Percentiles rank a stretch among this genome's conserved stretches.
phyloP scores from a whole-genome alignment of 2,888 invertebrate genomes.

The Parnassius mnemosyne region DNA sequence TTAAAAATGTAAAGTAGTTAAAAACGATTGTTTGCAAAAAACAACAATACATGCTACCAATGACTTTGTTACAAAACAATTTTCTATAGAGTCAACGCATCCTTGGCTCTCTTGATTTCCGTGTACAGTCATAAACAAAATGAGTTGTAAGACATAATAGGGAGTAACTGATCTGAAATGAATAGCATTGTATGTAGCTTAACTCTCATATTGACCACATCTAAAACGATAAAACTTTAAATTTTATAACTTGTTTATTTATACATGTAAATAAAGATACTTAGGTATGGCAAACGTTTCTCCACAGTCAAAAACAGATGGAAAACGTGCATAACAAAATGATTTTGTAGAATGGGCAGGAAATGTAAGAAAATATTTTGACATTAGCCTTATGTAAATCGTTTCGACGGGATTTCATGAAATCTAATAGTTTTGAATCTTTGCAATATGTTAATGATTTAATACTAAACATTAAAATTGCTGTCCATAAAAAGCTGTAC shows the following conservation, averaged over 20 bases:
- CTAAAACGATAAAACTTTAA: no score
- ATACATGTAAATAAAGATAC: no score
- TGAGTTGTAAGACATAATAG: no score
- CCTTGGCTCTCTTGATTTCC: constrained; percentile 22
- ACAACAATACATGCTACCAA: constrained; percentile 7
- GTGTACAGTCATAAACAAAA: constrained; percentile 5
- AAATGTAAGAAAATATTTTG: neutral
- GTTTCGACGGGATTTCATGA: no score
- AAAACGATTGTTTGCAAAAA: constrained; percentile 10
- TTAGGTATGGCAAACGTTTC: no score
- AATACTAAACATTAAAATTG: neutral
- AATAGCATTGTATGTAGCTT: no score
- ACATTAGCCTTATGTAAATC: neutral
- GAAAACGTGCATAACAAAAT: no score
- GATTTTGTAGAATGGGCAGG: neutral
- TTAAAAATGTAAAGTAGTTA: constrained; percentile 6
- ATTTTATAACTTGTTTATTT: no score
- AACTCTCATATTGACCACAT: no score
- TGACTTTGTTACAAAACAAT: constrained; percentile 20
- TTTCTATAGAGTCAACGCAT: constrained; percentile 22
- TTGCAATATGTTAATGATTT: neutral
- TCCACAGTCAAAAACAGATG: no score
- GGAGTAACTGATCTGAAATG: no score
- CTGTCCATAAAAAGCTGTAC: neutral
- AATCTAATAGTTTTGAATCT: no score